Base-by-base conservation (phyloP, 1,140 invertebrate genomes). In the Ceratitis capitata region DNA sequence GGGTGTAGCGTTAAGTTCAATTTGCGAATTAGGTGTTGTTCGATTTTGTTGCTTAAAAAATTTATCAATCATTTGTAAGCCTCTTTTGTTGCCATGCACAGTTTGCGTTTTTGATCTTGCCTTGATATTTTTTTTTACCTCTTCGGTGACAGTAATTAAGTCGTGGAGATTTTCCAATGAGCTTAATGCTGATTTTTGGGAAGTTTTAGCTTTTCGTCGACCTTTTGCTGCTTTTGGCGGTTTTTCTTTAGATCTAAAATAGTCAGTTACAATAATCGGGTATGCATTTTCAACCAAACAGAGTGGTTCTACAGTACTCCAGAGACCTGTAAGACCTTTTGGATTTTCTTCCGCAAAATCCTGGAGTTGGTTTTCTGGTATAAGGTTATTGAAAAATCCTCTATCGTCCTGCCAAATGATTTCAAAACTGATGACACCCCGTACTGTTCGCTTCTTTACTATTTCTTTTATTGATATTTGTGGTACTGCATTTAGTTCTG, bases 291-390 rank as follows among this genome's bases (percentile, higher is more conserved):
- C 91, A 86, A 97, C 93, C 35, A 94, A 88, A 82, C 93, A 91
- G 91, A 95, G 93, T 1, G 94, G 93, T 89, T 97, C 96, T n/a
- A 95, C 93, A 1, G 95, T 95, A 86, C 93, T 92, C 93, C 93
- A 94, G 0, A 94, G 88, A 85, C 92, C 89, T 82, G 92, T 91
- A 23, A 92, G 84, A 85, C 94, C 93, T 85, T 93, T 93, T 49
- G 90, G 89, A 87, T 92, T 89, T 83, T 90, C 87, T 47, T 84
- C 16, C 12, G 85, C 87, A 84, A 88, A 89, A 42, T 88, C 86
- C 87, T 93, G 86, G 85, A 94, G 88, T 89, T 94, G 92, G 56
- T 94, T 88, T 89, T 94, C 92, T 1, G 94, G 93, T 82, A 94
- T 93, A 1, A 96, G 89, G 39, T 92, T 93, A 16, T 94, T 92